These are phyloP conservation scores for Agrotis clavis DNA, from an alignment of 2,888 invertebrate genomes.

Conservation along the genomic window DNA sequence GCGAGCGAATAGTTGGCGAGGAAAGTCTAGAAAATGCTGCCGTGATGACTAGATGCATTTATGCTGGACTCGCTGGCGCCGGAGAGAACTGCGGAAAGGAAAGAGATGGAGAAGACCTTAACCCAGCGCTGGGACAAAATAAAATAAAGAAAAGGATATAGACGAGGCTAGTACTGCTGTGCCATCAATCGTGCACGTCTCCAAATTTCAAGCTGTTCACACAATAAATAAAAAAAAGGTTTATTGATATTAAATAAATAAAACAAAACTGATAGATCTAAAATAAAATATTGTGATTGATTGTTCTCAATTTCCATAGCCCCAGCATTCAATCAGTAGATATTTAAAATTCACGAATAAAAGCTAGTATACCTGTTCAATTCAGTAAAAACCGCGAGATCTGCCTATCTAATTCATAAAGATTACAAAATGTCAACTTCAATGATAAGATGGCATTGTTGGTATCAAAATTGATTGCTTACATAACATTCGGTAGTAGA, in stretches of 20 bases:
- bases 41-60: too few relatives aligned
- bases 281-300: background rate
- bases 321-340: background rate
- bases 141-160: background rate
- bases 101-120: too few relatives aligned
- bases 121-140: too few relatives aligned
- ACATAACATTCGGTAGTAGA: constrained; percentile 52
- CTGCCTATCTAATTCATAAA: constrained; percentile 40
- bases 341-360: constrained; percentile 7
- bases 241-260: too few relatives aligned
- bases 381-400: constrained; percentile 22
- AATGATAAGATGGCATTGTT: constrained; percentile 43
- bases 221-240: too few relatives aligned
- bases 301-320: constrained; percentile 2
- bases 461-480: constrained; percentile 48
- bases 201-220: too few relatives aligned
- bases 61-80: too few relatives aligned
- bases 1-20: too few relatives aligned
- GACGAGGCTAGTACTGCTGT: background rate
- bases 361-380: background rate
- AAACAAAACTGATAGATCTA: background rate
- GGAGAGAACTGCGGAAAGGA: too few relatives aligned
- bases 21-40: too few relatives aligned
- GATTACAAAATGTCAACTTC: constrained; percentile 56
- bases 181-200: background rate